Percentiles rank a stretch among this genome's conserved stretches.
Conservation (phyloP, 2,797 vertebrate species). For the Chaenodraco wilsoni region DNA sequence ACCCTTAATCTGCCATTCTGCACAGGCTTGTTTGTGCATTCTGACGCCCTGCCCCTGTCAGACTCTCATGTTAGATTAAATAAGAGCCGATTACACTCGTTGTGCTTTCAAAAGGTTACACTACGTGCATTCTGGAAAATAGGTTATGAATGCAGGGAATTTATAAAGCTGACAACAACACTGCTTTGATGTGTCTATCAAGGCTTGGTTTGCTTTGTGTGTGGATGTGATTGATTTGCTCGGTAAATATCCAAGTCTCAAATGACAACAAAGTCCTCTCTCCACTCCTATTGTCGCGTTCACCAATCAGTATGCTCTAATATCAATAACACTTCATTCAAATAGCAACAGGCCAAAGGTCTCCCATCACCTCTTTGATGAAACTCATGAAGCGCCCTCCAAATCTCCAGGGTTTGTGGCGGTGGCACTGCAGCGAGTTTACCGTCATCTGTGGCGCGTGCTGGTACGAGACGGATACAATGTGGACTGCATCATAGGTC, state of each 20-base stretch:
- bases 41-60: slow-evolving; percentile 74
- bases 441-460: slow-evolving; percentile 98
- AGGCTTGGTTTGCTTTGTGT: slow-evolving; percentile 49
- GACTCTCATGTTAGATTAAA: slow-evolving; percentile 75
- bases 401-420: slow-evolving; percentile 99
- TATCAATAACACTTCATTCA: slow-evolving; percentile 43
- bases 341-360: slow-evolving; percentile 53
- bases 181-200: slow-evolving; percentile 71
- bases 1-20: slow-evolving; percentile 59
- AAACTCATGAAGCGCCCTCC: slow-evolving; percentile 98
- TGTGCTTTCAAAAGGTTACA: slow-evolving; percentile 74
- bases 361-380: slow-evolving; percentile 94
- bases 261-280: slow-evolving; percentile 31
- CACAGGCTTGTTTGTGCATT: slow-evolving; percentile 67
- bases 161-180: slow-evolving; percentile 66
- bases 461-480: slow-evolving; percentile 98
- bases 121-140: slow-evolving; percentile 70
- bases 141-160: slow-evolving; percentile 69
- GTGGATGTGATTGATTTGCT: slow-evolving; percentile 64
- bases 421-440: slow-evolving; percentile 97
- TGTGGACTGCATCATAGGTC: slow-evolving; percentile 97
- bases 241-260: slow-evolving; percentile 60
- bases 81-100: slow-evolving; percentile 77
- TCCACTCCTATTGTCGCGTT: slow-evolving; percentile 30
- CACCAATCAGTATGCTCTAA: slow-evolving; percentile 11